phyloP scores from a whole-genome alignment of 2,888 invertebrate genomes.

The Mythimna albipuncta region DNA sequence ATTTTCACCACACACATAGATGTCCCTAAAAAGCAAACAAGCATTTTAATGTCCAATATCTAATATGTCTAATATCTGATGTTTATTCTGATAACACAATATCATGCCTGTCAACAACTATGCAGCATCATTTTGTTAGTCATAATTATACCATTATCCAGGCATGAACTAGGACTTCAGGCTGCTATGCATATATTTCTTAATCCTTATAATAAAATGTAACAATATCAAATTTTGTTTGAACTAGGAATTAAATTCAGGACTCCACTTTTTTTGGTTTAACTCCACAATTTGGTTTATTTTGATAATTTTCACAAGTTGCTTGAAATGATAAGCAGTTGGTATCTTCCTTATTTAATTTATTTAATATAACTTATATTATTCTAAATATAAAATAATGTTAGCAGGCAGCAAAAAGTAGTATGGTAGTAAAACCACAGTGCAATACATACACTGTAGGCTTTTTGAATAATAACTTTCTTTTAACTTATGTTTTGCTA shows the following conservation, averaged over 20 bases:
- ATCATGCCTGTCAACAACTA: neutral
- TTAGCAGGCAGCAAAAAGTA: neutral
- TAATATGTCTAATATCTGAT: neutral
- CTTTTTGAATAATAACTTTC: neutral
- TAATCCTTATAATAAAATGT: neutral
- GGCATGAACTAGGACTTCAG: neutral
- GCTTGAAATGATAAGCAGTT: neutral
- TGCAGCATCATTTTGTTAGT: neutral
- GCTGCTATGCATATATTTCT: neutral
- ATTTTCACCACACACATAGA: neutral
- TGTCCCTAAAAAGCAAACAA: conserved; percentile 1
- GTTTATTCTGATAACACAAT: conserved; percentile 10
- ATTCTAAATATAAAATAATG: neutral
- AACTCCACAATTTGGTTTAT: neutral
- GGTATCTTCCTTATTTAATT: neutral
- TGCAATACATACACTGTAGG: neutral
- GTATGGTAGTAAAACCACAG: neutral
- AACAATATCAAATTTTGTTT: neutral
- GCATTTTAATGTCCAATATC: neutral
- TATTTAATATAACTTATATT: neutral
- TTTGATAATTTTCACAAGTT: neutral
- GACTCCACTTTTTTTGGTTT: too few relatives aligned
- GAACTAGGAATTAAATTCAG: neutral
- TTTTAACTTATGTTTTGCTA: neutral
- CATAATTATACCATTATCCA: neutral